These are phyloP conservation scores for Eriosoma lanigerum DNA, from an alignment of 1,140 invertebrate genomes.

Conservation along the genomic window DNA sequence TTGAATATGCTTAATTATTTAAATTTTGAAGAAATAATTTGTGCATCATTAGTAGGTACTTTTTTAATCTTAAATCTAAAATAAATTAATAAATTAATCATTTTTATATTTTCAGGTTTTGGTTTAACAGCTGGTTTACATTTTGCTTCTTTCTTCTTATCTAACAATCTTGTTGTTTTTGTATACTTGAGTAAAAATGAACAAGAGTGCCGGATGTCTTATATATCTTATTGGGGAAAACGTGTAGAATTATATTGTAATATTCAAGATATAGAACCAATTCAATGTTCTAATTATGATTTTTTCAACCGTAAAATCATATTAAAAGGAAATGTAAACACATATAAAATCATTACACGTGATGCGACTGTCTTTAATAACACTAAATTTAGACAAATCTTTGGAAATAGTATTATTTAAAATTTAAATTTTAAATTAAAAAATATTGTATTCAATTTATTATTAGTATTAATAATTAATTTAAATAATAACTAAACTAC, in stretches of 20 bases:
- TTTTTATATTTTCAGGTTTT: conserved; percentile 7
- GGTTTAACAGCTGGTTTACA: conserved; percentile 35
- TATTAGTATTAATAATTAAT: no score
- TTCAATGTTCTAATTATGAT: conserved; percentile 8
- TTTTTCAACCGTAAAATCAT: conserved; percentile 6
- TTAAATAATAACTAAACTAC: no score
- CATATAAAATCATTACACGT: conserved; percentile 23
- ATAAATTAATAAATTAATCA: not conserved
- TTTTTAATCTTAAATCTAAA: not conserved
- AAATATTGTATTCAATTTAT: no score
- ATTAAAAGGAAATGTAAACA: not conserved
- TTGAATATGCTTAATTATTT: conserved; percentile 18
- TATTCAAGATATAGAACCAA: conserved; percentile 23
- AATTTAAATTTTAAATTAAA: not conserved
- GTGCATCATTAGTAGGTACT: conserved; percentile 1
- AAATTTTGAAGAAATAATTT: conserved; percentile 12
- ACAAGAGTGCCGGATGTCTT: conserved; percentile 1
- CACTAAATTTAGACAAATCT: conserved; percentile 27
- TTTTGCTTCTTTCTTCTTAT: not conserved
- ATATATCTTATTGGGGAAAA: conserved; percentile 38
- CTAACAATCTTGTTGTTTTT: conserved; percentile 26
- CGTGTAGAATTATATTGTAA: conserved; percentile 37
- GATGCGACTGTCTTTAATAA: conserved; percentile 33
- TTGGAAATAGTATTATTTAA: conserved; percentile 29
- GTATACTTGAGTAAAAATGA: conserved; percentile 4